Evolutionary conservation across 1,140 invertebrate genomes (phyloP), one percentile per base, ranked within the genome.

Genomic region (Drosophila bipectinata): DNA sequence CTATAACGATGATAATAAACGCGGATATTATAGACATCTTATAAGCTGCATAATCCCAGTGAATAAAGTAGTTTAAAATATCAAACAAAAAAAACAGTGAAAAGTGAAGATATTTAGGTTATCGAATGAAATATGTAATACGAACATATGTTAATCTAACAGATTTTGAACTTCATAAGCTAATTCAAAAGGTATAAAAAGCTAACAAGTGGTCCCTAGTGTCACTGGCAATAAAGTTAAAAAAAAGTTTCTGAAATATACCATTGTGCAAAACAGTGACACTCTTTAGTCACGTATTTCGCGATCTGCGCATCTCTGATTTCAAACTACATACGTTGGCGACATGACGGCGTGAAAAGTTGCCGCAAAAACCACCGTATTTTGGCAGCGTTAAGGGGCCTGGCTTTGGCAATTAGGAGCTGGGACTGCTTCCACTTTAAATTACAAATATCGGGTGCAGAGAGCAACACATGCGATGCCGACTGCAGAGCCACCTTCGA

Each of bases 381-480:
- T 24, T 30, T 21, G 53, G 39, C 21, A 37, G 47, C 21, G 53
- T 39, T 53, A 63, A 63, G 53, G 56, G 32, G 59, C 37, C 60
- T 49, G 34, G 21, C 37, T 52, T 41, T 63, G 21, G 69, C 24
- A 51, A 73, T 55, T 74, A 56, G 71, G 14, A 6, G 6, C 15
- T 7, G 6, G 41, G 6, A 41, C 3, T 41, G 18, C 53, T 49
- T 32, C 37, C 45, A 73, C 28, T 28, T 24, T 58, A 74, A n/a
- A 37, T 37, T 21, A 15, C 4, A 32, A 21, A 34, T 54, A 37
- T 18, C 14, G n/a, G 52, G 32, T 47, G 24, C 34, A 72, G 15
- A 39, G 12, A 48, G 68, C 48, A 73, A 73, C 72, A 73, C 72
- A 74, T 74, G 72, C 72, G 52, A 74, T 41, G 72, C 60, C 49